Conservation (phyloP, 2,888 invertebrate genomes). For the Chromoteleia sp. region DNA sequence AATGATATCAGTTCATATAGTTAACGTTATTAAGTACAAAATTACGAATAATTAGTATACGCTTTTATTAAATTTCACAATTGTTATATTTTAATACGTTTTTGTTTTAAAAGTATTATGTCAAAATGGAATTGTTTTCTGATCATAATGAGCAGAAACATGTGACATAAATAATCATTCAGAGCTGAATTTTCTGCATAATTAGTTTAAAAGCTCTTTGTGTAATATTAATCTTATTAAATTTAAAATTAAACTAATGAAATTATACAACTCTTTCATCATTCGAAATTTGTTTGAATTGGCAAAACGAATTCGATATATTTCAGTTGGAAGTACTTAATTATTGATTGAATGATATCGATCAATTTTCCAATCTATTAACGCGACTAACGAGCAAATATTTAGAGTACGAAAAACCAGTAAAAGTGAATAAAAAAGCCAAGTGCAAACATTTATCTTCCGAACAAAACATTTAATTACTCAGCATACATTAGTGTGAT, state of each 20-base stretch:
- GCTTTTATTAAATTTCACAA: no score
- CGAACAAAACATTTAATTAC: no score
- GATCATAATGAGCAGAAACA: background rate
- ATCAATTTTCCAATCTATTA: constrained; percentile 4
- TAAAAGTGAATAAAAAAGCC: no score
- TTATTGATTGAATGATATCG: background rate
- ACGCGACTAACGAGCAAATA: no score
- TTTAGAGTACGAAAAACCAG: no score
- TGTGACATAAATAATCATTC: background rate
- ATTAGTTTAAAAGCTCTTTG: constrained; percentile 16
- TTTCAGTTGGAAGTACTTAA: background rate
- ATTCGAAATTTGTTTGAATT: background rate
- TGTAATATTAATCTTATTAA: constrained; percentile 8
- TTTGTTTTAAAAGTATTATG: no score
- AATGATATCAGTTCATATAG: no score
- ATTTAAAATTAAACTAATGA: background rate
- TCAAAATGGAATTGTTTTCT: background rate
- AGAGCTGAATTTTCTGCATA: background rate
- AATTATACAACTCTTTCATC: background rate
- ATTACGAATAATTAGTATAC: no score
- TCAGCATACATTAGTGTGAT: no score
- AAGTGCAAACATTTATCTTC: no score
- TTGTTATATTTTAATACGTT: no score
- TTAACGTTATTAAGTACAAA: no score
- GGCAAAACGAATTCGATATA: background rate